A percentile compares a stretch with the other conserved stretches of the same genome.
These are phyloP conservation scores for Microcebus griseorufus DNA, from an alignment of 2,113 vertebrate species.

Conservation along the genomic window DNA sequence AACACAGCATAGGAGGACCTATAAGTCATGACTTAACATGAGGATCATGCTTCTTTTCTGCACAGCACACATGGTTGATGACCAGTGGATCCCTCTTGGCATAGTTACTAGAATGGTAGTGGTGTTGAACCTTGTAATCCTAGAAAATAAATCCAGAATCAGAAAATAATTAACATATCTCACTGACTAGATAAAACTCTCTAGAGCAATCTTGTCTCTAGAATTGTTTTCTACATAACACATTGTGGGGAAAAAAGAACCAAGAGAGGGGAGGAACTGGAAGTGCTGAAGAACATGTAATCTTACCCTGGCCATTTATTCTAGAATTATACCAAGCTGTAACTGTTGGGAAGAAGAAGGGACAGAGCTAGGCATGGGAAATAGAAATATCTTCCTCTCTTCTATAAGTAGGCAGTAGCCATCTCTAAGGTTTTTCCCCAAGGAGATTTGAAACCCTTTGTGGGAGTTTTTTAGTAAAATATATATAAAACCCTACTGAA, in stretches of 20 bases:
- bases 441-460: constrained; percentile 58
- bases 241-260: neutral
- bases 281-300: neutral
- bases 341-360: constrained; percentile 48
- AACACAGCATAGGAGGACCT: constrained; percentile 9
- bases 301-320: constrained; percentile 53
- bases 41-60: constrained; percentile 66
- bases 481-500: constrained; percentile 75
- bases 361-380: constrained; percentile 50
- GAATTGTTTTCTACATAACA: neutral
- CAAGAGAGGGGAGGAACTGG: constrained; percentile 56
- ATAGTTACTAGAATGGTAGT: neutral
- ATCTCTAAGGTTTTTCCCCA: constrained; percentile 6
- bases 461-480: constrained; percentile 70
- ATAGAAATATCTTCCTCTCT: constrained; percentile 64
- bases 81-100: constrained; percentile 12
- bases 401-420: constrained; percentile 18
- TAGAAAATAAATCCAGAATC: constrained; percentile 35
- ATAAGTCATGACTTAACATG: constrained; percentile 66
- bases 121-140: neutral
- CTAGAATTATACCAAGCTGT: constrained; percentile 15
- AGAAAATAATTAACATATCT: constrained; percentile 8
- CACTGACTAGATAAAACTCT: constrained; percentile 9
- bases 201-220: neutral
- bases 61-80: constrained; percentile 18